Percentiles rank a stretch among this genome's conserved stretches.
These are phyloP conservation scores for Aeoliscus strigatus DNA, from an alignment of 2,797 vertebrate genomes.

Conservation along the genomic window DNA sequence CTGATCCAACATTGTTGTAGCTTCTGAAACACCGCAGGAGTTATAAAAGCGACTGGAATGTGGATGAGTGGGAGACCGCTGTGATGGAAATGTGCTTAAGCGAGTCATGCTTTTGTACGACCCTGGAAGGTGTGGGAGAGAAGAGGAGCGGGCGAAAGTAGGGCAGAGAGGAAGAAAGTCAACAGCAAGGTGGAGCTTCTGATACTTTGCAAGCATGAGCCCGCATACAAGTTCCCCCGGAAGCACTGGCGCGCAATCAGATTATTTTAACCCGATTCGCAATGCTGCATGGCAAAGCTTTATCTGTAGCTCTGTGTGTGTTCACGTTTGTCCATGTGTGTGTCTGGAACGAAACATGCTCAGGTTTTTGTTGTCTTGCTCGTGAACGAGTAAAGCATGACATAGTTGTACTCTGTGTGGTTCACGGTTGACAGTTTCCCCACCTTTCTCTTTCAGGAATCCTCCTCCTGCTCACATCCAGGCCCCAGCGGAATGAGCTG, in stretches of 20 bases:
- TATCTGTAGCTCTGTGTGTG: constrained; percentile 12
- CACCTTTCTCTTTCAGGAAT: constrained; percentile 58
- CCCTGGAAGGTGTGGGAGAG: constrained; percentile 28
- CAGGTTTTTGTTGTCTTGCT: constrained; percentile 17
- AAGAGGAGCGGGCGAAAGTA: constrained; percentile 43
- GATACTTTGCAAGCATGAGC: constrained; percentile 30
- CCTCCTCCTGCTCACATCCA: constrained; percentile 21
- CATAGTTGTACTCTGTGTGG: constrained; percentile 8
- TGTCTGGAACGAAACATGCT: constrained; percentile 8
- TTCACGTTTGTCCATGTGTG: constrained; percentile 1
- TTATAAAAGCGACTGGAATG: constrained; percentile 45
- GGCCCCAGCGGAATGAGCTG: constrained; percentile 54
- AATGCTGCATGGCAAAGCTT: constrained; percentile 31
- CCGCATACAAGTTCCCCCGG: constrained; percentile 38
- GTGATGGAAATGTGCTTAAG: constrained; percentile 53
- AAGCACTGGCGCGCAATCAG: constrained; percentile 38
- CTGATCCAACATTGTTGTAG: constrained; percentile 21
- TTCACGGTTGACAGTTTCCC: constrained; percentile 37
- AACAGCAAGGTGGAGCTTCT: constrained; percentile 47
- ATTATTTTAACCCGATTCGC: constrained; percentile 46
- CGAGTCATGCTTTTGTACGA: constrained; percentile 37
- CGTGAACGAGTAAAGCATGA: constrained; percentile 28
- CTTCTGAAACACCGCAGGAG: constrained; percentile 29
- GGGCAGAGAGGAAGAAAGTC: constrained; percentile 40
- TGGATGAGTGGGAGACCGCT: constrained; percentile 49